A percentile compares a stretch with the other conserved stretches of the same genome.
These are phyloP conservation scores for Pantala flavescens DNA, from an alignment of 1,140 invertebrate species.

Conservation along the genomic window DNA sequence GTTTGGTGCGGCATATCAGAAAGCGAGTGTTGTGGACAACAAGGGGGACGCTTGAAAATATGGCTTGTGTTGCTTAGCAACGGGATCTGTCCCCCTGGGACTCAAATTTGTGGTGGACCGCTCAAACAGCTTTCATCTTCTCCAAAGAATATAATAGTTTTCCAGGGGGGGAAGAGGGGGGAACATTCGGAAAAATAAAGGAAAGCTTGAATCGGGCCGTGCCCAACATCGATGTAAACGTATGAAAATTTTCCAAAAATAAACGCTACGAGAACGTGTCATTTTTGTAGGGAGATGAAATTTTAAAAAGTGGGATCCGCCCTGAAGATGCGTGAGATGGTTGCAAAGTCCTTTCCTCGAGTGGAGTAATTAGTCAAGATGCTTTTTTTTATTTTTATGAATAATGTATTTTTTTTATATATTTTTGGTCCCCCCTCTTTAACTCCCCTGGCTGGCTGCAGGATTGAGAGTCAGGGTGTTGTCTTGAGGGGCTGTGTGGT, in stretches of 20 bases:
- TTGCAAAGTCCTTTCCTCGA: background rate
- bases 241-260: too few species aligned
- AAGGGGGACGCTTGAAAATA: background rate
- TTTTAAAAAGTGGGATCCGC: background rate
- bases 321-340: background rate
- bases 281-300: background rate
- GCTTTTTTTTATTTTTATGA: slow-evolving; percentile 8
- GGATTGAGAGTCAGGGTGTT: background rate
- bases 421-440: background rate
- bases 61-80: background rate
- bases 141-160: background rate
- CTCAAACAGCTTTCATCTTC: background rate
- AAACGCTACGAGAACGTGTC: background rate
- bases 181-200: background rate
- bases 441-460: background rate
- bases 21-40: background rate
- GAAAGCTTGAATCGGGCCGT: background rate
- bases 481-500: background rate
- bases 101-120: background rate
- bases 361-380: background rate
- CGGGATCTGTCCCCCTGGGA: background rate
- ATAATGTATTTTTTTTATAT: slow-evolving; percentile 11
- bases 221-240: background rate
- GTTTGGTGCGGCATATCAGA: background rate
- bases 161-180: background rate